A percentile compares a stretch with the other conserved stretches of the same genome.
These are phyloP conservation scores for Zophobas morio DNA, from an alignment of 1,140 invertebrate genomes.

Conservation along the genomic window DNA sequence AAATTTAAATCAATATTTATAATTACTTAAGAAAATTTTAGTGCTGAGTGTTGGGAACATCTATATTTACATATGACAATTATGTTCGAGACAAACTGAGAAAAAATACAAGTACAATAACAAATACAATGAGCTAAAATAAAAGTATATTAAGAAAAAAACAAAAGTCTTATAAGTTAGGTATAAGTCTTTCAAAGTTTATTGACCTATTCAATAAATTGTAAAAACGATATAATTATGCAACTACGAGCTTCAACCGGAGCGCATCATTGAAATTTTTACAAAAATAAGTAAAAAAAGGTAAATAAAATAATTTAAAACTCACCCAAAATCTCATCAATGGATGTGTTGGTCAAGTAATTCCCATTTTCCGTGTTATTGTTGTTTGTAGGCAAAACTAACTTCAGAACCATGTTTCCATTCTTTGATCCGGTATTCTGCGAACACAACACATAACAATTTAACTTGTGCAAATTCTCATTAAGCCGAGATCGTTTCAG, in stretches of 20 bases:
- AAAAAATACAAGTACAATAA: too few species aligned
- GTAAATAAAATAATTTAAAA: constrained; percentile 1
- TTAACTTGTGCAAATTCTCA: constrained; percentile 20
- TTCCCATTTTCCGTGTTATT: background rate
- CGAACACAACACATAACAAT: constrained; percentile 30
- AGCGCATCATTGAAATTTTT: background rate
- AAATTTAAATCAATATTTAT: too few species aligned
- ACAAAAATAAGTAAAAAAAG: background rate
- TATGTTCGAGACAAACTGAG: too few species aligned
- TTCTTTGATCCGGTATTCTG: constrained; percentile 50
- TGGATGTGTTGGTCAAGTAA: background rate
- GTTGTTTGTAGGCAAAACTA: constrained; percentile 52
- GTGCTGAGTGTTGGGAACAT: too few species aligned
- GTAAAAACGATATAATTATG: background rate
- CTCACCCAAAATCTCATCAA: constrained; percentile 27
- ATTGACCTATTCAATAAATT: too few species aligned
- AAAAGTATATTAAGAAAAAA: too few species aligned
- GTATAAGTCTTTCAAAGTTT: too few species aligned
- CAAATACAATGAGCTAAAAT: too few species aligned
- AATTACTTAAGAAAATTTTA: too few species aligned
- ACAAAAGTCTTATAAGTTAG: too few species aligned
- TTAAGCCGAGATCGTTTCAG: constrained; percentile 11
- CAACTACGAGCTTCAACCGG: background rate
- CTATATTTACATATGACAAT: too few species aligned
- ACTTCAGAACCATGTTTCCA: constrained; percentile 59